Evolutionary conservation across 2,113 vertebrate genomes (phyloP), one percentile per base, ranked within the genome.

Genomic region (Limnothrissa miodon): DNA sequence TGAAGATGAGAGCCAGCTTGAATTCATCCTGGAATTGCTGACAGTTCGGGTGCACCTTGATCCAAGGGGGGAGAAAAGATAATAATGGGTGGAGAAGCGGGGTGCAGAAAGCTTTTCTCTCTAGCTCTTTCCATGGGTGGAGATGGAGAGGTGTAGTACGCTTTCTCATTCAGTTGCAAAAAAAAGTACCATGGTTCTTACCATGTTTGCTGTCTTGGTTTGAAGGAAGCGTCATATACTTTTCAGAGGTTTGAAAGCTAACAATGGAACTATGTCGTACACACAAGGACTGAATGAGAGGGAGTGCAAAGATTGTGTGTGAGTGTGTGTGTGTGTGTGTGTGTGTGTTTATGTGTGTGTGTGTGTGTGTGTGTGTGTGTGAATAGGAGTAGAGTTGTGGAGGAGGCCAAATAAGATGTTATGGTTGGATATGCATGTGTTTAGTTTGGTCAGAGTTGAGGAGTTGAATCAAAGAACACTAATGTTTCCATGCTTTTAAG

Each of bases 1-100:
- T 88, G 90, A 88, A 93, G 90, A 91, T 90, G 87, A 89, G 90
- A 86, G 84, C 83, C 53, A 82, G 83, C 84, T 85, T 84, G 86
- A 89, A 93, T 90, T 91, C 86, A 91, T 85, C 78, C 85, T 89
- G 84, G 86, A 90, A 88, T 79, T 87, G 87, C 91, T 92, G 92
- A 92, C 92, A 87, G 87, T 83, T 89, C 87, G 86, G 80, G 82
- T 89, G 81, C 87, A 91, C 90, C 89, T 88, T 91, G 86, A 92
- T 91, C 86, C 88, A 79, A 81, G n/a, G 66, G 66, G 53, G 78
- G 81, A 1, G 79, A 62, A 82, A 86, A 62, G 25, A 80, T 36
- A 78, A 42, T 53, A 7, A 70, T 44, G 44, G 42, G 39, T 0
- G 2, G 46, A 29, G 42, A 42, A 81, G 6, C n/a, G n/a, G n/a